Evolutionary conservation across 2,113 vertebrate genomes (phyloP), one percentile per base, ranked within the genome.

Genomic region (Platysternon megacephalum): DNA sequence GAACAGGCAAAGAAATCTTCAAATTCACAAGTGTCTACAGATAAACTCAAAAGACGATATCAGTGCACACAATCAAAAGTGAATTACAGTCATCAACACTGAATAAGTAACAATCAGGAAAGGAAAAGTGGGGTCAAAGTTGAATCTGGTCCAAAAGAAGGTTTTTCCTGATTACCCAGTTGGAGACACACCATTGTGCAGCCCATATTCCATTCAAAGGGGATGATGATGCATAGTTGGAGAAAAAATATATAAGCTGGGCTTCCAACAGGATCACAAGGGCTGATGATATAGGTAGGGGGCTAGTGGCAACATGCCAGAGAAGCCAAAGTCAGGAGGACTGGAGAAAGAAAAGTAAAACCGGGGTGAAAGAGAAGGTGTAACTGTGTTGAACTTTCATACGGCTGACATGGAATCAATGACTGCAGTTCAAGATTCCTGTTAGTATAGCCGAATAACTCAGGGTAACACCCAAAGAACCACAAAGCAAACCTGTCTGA

Each of bases 401-500:
- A 0, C n/a, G 89, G 26, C 85, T 94, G 78, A 92, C 9, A 35
- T 55, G 22, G 4, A 91, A 76, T 44, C 56, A 65, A 44, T 51
- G 76, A 93, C 6, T 49, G 55, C 52, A 42, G 14, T 2, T 53
- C 56, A 42, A 14, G 91, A 65, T 84, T 78, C 58, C 84, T 76
- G n/a, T 32, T 92, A 91, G 88, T 91, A 74, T 86, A 92, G 94
- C 87, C 90, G 51, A 94, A 87, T 65, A 0, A 91, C 91, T 85
- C 84, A 78, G 94, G 91, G 87, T 17, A 84, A 94, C 78, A 88
- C 61, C 85, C 56, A 29, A 55, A 48, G 89, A 88, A 83, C 55
- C 87, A 93, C 83, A 97, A 96, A 98, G 89, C 55, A 94, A 94
- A 95, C 84, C 79, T 92, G 53, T 58, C 61, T 79, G 65, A 92